phyloP scores from a whole-genome alignment of 1,140 invertebrate genomes.

The Drosophila simulans region DNA sequence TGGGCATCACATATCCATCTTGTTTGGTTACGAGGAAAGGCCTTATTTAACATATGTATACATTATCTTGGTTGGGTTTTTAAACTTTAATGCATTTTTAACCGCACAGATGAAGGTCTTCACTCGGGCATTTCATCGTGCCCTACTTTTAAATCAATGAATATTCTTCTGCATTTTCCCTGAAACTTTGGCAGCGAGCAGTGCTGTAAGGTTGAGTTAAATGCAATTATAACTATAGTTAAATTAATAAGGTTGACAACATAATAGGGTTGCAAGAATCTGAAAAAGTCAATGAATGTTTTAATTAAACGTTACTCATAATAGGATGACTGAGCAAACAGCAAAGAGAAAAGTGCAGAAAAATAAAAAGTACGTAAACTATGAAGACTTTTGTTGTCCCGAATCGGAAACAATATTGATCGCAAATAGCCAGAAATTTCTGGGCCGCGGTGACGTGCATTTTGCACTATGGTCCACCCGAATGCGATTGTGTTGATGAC shows the following conservation, averaged over 20 bases:
- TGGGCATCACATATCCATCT: too few relatives aligned
- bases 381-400: too few relatives aligned
- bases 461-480: neutral
- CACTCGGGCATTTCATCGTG: too few relatives aligned
- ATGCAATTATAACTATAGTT: slow-evolving; percentile 61
- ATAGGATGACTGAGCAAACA: slow-evolving; percentile 2
- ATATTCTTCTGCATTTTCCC: too few relatives aligned
- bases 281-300: slow-evolving; percentile 64
- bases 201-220: too few relatives aligned
- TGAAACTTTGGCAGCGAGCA: slow-evolving; percentile 48
- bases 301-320: slow-evolving; percentile 70
- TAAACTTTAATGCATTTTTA: too few relatives aligned
- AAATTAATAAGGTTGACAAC: slow-evolving; percentile 74
- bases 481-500: slow-evolving; percentile 40
- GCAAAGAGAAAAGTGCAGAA: neutral
- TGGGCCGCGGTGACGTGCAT: slow-evolving; percentile 29
- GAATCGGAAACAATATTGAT: too few relatives aligned
- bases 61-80: too few relatives aligned
- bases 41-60: too few relatives aligned
- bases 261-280: slow-evolving; percentile 27
- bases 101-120: too few relatives aligned
- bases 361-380: slow-evolving; percentile 20
- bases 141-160: too few relatives aligned
- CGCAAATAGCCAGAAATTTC: slow-evolving; percentile 7
- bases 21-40: too few relatives aligned